A percentile compares a stretch with the other conserved stretches of the same genome.
Evolutionary conservation across 2,113 vertebrate species (phyloP).

Genomic region (Anguilla japonica): DNA sequence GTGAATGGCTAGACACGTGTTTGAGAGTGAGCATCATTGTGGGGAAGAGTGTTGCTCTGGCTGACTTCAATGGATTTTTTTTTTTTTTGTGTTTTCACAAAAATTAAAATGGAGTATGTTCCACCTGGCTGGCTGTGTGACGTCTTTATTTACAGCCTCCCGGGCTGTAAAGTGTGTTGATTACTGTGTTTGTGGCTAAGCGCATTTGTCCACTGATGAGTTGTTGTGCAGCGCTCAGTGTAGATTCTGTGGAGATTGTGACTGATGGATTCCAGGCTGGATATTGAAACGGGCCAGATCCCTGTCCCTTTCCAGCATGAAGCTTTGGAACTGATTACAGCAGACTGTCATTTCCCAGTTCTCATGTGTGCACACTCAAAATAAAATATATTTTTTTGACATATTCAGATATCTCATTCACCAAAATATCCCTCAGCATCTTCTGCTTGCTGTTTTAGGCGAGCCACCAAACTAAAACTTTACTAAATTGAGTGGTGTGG

Average conservation of each 20-base stretch:
- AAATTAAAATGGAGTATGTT: not conserved
- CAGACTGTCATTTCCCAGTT: not conserved
- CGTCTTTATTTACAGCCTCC: not conserved
- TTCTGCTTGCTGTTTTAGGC: not conserved
- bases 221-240: not conserved
- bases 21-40: not conserved
- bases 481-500: not conserved
- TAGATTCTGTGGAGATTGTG: not conserved
- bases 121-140: not conserved
- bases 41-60: not conserved
- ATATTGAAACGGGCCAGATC: not conserved
- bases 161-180: not conserved
- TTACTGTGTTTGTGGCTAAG: not conserved
- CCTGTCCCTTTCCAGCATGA: not conserved
- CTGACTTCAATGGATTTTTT: not conserved
- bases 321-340: not conserved
- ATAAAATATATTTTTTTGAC: not conserved
- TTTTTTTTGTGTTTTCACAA: not conserved
- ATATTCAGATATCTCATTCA: not conserved
- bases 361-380: not conserved
- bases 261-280: not conserved
- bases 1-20: not conserved
- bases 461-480: not conserved
- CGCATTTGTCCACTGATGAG: not conserved
- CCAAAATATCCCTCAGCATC: not conserved